Percentiles rank a stretch among this genome's conserved stretches.
Evolutionary conservation across 2,797 vertebrate species (phyloP).

Genomic region (Clarias pachynema): DNA sequence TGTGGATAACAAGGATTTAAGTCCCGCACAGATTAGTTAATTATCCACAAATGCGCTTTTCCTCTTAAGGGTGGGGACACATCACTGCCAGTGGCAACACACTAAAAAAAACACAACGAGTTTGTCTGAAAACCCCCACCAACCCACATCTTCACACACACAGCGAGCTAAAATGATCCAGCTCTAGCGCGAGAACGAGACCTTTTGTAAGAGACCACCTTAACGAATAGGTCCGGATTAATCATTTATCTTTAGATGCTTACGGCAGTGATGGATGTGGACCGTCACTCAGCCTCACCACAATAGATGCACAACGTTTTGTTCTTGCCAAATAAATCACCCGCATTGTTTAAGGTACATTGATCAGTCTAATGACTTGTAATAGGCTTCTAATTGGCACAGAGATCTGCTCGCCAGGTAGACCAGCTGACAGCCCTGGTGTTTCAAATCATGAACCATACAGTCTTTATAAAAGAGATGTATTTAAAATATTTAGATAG

Average conservation of each 20-base stretch:
- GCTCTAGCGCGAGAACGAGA: conserved; percentile 70
- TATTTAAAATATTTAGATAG: background rate
- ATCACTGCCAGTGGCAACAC: conserved; percentile 75
- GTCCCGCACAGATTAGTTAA: conserved; percentile 80
- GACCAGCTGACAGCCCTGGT: conserved; percentile 62
- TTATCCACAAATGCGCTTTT: conserved; percentile 80
- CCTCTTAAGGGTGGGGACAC: conserved; percentile 77
- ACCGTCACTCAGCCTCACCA: conserved; percentile 80
- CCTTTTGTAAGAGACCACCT: conserved; percentile 78
- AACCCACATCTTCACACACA: conserved; percentile 48
- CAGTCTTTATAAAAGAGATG: background rate
- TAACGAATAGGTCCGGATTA: conserved; percentile 84
- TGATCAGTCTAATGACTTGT: conserved; percentile 99
- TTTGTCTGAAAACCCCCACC: conserved; percentile 61
- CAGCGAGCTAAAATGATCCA: conserved; percentile 74
- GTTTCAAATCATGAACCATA: background rate
- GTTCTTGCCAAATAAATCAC: conserved; percentile 93
- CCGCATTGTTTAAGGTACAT: conserved; percentile 99
- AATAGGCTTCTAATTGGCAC: conserved; percentile 97
- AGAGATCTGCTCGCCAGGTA: conserved; percentile 85
- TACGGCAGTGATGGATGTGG: conserved; percentile 77
- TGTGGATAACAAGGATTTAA: conserved; percentile 56
- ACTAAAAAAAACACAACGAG: conserved; percentile 53
- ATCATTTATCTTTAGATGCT: conserved; percentile 84
- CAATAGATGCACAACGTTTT: conserved; percentile 81